Evolutionary conservation across 2,888 invertebrate genomes (phyloP), one percentile per base, ranked within the genome.

Genomic region (Metellina segmentata): DNA sequence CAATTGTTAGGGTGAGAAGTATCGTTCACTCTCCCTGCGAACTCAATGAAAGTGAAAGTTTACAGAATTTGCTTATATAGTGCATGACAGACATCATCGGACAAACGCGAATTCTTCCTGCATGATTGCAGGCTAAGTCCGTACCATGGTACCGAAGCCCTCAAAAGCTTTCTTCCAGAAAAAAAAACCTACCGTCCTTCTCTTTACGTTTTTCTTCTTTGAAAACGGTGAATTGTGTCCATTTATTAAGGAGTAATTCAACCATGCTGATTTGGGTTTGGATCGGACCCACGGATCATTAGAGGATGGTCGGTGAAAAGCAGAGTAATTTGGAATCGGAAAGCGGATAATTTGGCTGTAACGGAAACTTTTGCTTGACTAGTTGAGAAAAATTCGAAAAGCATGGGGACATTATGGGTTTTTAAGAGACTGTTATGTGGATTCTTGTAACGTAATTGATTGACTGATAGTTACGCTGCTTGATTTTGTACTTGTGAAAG

Each of bases 51-150:
- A 87, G 87, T 51, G 78, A 88, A 49, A 91, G 91, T 87, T 49
- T 61, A 5, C 19, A 34, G 53, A 74, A 51, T 79, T 87, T 79
- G 87, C 91, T 91, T 91, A 83, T 91, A 91, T 91, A 91, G 91
- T 82, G 87, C 91, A 91, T 91, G 87, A 81, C 91, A 52, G 53
- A 83, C 78, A 20, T 72, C 82, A 83, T 83, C 91, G 81, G 20
- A 69, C 83, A 81, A 77, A 86, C n/a, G 75, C 82, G 49, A 82
- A 71, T 70, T 88, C 87, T 87, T 87, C 82, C 87, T 91, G 91
- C 91, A 87, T 91, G 87, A 91, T 79, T 91, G 87, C 87, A 53
- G 49, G 19, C 69, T 78, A 71, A 19, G 53, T 20, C 61, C 81
- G 91, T 91, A 78, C 83, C 91, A 82, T 75, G 90, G 81, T 49